Base-by-base conservation (phyloP, 1,140 invertebrate species). In the Augochlora pura region DNA sequence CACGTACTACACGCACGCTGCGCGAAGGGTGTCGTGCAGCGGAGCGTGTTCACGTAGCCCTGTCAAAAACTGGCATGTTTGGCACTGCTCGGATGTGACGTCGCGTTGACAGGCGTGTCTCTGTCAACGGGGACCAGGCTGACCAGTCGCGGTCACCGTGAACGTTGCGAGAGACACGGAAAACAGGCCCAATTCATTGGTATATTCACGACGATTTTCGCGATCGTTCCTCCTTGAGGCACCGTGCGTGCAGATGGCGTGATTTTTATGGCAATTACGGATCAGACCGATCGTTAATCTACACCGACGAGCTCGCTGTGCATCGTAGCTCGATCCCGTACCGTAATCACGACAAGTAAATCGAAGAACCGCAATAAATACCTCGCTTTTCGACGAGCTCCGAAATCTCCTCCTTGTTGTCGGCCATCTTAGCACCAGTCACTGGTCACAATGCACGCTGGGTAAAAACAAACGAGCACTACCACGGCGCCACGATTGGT, bases 391-490 rank as follows among this genome's bases (percentile, higher is more conserved):
- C 93, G 86, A 91, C 90, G 91, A 93, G 92, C 91, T 94, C 93
- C 89, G 91, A 91, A 91, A 93, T 93, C 89, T 94, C 93, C 92
- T 94, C 93, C 92, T 93, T 93, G 91, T 93, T 94, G 93, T 94
- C 94, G 90, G 94, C 94, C 94, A 94, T 94, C 93, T 94, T 94
- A 94, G 93, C 92, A 93, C 92, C 92, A 93, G 88, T 92, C 91
- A 94, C 91, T 92, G 89, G 74, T 87, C 88, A 90, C 91, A 91
- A 91, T 92, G 90, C 91, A 92, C 89, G 86, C 88, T 91, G 92
- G 91, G 91, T 92, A 92, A 91, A 91, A 91, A 92, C 90, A 91
- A 85, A 86, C 83, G 83, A 82, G 81, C 87, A 82, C 69, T 65
- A 86, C 71, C 68, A 68, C 74, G 81, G 72, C 76, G 74, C 82